Evolutionary conservation across 2,797 vertebrate species (phyloP), one percentile per base, ranked within the genome.

Genomic region (Picus viridis): DNA sequence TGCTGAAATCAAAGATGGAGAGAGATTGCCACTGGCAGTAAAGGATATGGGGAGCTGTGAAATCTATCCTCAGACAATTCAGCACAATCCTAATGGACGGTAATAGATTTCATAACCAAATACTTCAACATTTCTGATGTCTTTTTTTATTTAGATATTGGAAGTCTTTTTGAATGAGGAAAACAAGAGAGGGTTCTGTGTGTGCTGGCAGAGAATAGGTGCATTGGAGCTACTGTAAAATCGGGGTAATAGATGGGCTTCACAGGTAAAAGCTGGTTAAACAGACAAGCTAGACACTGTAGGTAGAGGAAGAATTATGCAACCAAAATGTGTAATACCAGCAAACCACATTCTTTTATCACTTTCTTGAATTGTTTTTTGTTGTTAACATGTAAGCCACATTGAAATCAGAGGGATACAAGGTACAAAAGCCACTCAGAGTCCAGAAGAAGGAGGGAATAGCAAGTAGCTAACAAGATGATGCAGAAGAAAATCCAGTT

Each of bases 31-130:
- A 0, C 96, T 99, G 94, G 99, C 99, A 59, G 99, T 99, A 30
- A 99, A 99, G 97, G 99, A 99, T 92, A 99, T 99, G 99, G 99
- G 99, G 84, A 99, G 99, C 97, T 99, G 99, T 97, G 99, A 99
- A 97, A 99, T 99, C 95, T 99, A 99, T 94, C 99, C 99, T 75
- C 99, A 99, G 96, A 99, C 99, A 36, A 99, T 99, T 95, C 99
- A 99, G 89, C 99, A 99, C 95, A 99, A 99, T 91, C 99, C 99
- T 9, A 99, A 99, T 43, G 99, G 99, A 96, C 98, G 99, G 99
- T 99, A 97, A 97, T 78, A 23, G 14, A 67, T 32, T 83, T 78
- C 75, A 56, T n/a, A 81, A 45, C n/a, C 51, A 78, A 83, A 70
- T 64, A 34, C 23, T 56, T 51, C 3, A 34, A 34, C 6, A 1